Evolutionary conservation across 2,797 vertebrate species (phyloP), one percentile per base, ranked within the genome.

Genomic region (Chelon auratus): DNA sequence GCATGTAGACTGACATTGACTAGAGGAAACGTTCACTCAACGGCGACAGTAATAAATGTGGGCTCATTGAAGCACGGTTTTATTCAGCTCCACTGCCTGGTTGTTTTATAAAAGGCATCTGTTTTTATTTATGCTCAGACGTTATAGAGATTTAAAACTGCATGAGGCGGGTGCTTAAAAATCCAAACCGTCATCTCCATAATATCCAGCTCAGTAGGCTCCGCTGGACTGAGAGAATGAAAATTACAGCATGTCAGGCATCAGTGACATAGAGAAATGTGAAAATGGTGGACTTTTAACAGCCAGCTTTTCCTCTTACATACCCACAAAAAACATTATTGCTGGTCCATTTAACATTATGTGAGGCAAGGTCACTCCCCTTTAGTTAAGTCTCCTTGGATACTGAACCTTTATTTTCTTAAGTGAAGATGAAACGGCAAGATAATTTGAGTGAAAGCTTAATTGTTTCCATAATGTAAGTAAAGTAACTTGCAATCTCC

Each of bases 231-330:
- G 95, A 91, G 81, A 96, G 95, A 96, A 95, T 94, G 91, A 93
- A 93, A 96, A 95, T 96, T 95, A 95, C 91, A 95, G 93, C 94
- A 93, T 95, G 95, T 94, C 93, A 96, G 93, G 93, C 94, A 94
- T 94, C 94, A 93, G 88, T 96, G 94, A 93, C 93, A 93, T 85
- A 92, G 81, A 95, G 93, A 95, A 95, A 96, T 96, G 93, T 94
- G 94, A 94, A 96, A 95, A 94, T 93, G 94, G 94, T 67, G 76
- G 93, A 93, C 94, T 96, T 96, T 95, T 95, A 95, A 92, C 91
- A 93, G 86, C 89, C 90, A 93, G 91, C 91, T 72, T 93, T 93
- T 86, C 68, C 87, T 89, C 72, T 82, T 75, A 81, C 72, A 87
- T 81, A 79, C 62, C 80, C 75, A 70, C 82, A 80, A 90, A 86